Percentiles rank a stretch among this genome's conserved stretches.
phyloP scores from a whole-genome alignment of 2,888 invertebrate genomes.

The Scrobipalpa atriplicella region DNA sequence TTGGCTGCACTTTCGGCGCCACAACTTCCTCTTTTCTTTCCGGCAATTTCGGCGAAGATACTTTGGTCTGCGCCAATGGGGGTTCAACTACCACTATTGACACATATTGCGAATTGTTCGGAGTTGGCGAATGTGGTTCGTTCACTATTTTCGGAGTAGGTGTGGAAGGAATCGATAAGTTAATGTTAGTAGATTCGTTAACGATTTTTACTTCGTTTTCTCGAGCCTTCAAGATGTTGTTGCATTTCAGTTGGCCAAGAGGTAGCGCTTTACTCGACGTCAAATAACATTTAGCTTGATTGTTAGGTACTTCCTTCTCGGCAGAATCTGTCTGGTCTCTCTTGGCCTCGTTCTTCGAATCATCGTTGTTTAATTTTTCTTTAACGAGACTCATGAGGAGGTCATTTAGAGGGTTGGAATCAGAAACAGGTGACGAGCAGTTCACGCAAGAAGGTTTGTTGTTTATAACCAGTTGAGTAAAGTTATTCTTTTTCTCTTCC shows the following conservation, averaged over 20 bases:
- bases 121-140: slow-evolving; percentile 70
- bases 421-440: slow-evolving; percentile 73
- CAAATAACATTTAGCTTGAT: slow-evolving; percentile 86
- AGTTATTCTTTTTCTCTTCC: slow-evolving; percentile 73
- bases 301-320: slow-evolving; percentile 86
- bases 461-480: slow-evolving; percentile 65
- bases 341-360: slow-evolving; percentile 85
- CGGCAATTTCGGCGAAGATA: slow-evolving; percentile 72
- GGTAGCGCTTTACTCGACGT: slow-evolving; percentile 88
- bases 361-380: slow-evolving; percentile 83
- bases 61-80: slow-evolving; percentile 63
- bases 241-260: slow-evolving; percentile 96
- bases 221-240: slow-evolving; percentile 93
- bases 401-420: slow-evolving; percentile 76
- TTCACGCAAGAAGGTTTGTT: slow-evolving; percentile 71
- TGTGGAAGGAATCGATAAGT: slow-evolving; percentile 71
- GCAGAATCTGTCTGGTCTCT: slow-evolving; percentile 76
- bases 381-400: slow-evolving; percentile 78
- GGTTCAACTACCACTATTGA: slow-evolving; percentile 79
- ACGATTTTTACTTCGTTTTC: slow-evolving; percentile 76
- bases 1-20: slow-evolving; percentile 81
- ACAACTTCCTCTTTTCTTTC: slow-evolving; percentile 77
- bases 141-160: slow-evolving; percentile 81
- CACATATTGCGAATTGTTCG: slow-evolving; percentile 75
- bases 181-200: slow-evolving; percentile 72